Evolutionary conservation across 2,113 vertebrate species (phyloP).

Genomic region (Okapia johnstoni): DNA sequence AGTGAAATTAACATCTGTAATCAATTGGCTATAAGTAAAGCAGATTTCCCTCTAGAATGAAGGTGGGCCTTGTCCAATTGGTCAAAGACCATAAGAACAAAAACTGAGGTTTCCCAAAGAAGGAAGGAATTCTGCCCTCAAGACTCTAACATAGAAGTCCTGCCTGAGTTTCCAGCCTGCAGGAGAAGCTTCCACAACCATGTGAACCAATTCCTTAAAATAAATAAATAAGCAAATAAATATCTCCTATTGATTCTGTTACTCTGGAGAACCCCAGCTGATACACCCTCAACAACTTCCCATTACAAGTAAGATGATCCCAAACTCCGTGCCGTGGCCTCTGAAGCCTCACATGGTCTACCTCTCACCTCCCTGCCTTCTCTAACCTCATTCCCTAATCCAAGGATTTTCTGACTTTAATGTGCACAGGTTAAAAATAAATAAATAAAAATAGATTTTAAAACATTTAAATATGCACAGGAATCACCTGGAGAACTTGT

Average conservation of each 20-base stretch:
- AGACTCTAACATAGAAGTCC: not conserved
- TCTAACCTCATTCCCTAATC: not conserved
- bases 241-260: not conserved
- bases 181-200: not conserved
- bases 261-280: not conserved
- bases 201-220: not conserved
- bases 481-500: not conserved
- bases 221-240: too few species aligned
- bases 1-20: not conserved
- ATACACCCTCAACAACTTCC: not conserved
- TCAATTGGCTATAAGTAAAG: not conserved
- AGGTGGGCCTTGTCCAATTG: not conserved
- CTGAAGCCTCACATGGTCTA: not conserved
- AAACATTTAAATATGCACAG: not conserved
- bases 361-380: not conserved
- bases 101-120: not conserved
- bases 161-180: not conserved
- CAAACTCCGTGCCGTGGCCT: not conserved
- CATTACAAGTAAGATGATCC: not conserved
- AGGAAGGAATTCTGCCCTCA: not conserved
- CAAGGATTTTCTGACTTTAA: not conserved
- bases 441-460: not conserved
- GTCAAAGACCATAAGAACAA: not conserved
- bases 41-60: not conserved
- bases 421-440: not conserved